Conservation (phyloP, 2,113 vertebrate species). For the Seriola quinqueradiata region DNA sequence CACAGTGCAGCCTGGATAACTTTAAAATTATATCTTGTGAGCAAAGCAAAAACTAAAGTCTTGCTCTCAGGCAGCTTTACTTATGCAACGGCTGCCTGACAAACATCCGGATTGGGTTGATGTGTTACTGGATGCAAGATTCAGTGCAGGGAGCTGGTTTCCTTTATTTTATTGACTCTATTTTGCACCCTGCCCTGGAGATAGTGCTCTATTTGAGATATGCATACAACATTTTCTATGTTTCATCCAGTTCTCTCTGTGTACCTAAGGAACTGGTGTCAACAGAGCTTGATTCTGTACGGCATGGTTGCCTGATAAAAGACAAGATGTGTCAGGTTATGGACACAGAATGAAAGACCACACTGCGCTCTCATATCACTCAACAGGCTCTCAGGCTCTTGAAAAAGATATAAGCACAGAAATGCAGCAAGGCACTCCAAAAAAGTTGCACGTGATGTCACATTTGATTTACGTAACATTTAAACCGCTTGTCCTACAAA, state of each 20-base stretch:
- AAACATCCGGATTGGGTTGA: neutral
- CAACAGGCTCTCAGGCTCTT: slow-evolving; percentile 9
- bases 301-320: slow-evolving; percentile 52
- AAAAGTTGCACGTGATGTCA: neutral
- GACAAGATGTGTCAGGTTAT: slow-evolving; percentile 31
- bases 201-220: neutral
- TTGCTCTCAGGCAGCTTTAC: neutral
- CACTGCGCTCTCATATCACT: slow-evolving; percentile 39
- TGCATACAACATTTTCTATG: neutral
- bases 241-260: neutral
- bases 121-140: neutral
- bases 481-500: neutral
- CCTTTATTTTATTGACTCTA: slow-evolving; percentile 3
- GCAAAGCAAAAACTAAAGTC: neutral
- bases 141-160: neutral
- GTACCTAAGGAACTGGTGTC: slow-evolving; percentile 41
- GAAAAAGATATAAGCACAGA: neutral
- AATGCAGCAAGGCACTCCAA: neutral
- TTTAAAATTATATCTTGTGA: neutral
- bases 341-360: slow-evolving; percentile 79
- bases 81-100: slow-evolving; percentile 25
- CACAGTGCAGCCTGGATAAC: neutral
- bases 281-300: slow-evolving; percentile 23
- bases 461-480: neutral
- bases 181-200: neutral